Conservation (phyloP, 2,888 invertebrate genomes). For the Dorcus hopei region DNA sequence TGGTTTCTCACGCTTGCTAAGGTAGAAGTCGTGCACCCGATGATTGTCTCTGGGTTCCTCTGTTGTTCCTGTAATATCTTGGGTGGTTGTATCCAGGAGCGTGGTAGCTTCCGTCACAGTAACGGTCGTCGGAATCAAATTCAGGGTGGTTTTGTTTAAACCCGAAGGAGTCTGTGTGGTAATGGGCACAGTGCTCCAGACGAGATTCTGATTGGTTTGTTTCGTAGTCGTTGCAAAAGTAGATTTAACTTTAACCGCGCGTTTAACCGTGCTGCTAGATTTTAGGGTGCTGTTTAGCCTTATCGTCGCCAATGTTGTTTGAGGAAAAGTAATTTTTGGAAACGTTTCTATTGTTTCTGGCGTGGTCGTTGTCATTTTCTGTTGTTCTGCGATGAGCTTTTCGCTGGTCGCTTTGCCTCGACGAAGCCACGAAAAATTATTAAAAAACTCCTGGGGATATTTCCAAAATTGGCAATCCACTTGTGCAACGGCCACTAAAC, state of each 20-base stretch:
- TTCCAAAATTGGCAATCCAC: constrained; percentile 43
- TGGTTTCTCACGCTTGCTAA: constrained; percentile 44
- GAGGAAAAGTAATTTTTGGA: not conserved
- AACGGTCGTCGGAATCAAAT: constrained; percentile 29
- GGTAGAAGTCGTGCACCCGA: constrained; percentile 49
- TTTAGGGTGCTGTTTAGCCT: not conserved
- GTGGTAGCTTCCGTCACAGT: constrained; percentile 39
- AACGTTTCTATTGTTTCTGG: not conserved
- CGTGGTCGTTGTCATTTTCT: constrained; percentile 1
- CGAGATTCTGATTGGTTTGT: constrained; percentile 27
- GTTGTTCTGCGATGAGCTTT: constrained; percentile 1
- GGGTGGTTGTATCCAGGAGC: constrained; percentile 56
- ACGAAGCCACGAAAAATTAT: constrained; percentile 38
- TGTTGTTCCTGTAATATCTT: constrained; percentile 53
- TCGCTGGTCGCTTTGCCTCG: constrained; percentile 36
- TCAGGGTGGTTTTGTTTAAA: constrained; percentile 51
- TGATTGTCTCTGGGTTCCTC: constrained; percentile 53
- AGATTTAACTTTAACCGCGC: not conserved
- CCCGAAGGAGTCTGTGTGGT: constrained; percentile 52
- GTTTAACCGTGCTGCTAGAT: no score
- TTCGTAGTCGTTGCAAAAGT: not conserved
- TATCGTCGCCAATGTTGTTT: not conserved
- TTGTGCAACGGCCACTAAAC: constrained; percentile 33
- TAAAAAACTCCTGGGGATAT: constrained; percentile 38
- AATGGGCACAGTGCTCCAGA: constrained; percentile 49